Base-by-base conservation (phyloP, 1,140 invertebrate species). In the Epicauta chinensis region DNA sequence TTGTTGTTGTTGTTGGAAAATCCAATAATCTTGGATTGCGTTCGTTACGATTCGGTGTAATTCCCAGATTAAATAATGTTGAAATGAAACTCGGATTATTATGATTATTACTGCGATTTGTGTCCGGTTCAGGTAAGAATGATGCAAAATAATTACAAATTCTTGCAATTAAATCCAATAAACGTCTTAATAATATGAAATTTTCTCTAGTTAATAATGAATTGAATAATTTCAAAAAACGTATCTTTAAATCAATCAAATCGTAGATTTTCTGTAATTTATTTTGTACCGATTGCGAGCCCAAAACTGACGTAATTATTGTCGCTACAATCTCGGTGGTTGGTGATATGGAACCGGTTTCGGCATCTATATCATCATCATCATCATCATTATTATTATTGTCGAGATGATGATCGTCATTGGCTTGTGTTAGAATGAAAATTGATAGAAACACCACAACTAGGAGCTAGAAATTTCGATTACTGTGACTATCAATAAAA, bases 141-240 rank as follows among this genome's bases (percentile, higher is more conserved):
- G 16, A 13, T 2, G 23, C 23, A 2, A 47, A 2, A n/a, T 37
- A 47, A 16, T 37, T 47, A n/a, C 45, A 37, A 11, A 38, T 2
- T 3, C 45, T 16, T n/a, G 35, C 14, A n/a, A 47, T 37, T 7
- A 37, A 37, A 34, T 47, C 45, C n/a, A 47, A 37, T 12, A 47
- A 12, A 37, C 31, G 12, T 6, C 45, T 32, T 7, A 34, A 12
- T 13, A 47, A 17, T 5, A 47, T 14, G 14, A 47, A 37, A 16
- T 38, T 47, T 3, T 47, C 29, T 1, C 45, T 15, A 2, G 34
- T 37, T 9, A 47, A 13, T 6, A 47, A 3, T 9, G 12, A 3
- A 16, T 31, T 37, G 6, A 32, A 13, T 7, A 47, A 38, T 13
- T 14, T 17, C 10, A 37, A 10, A 9, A 38, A 29, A 2, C 45